Evolutionary conservation across 2,113 vertebrate genomes (phyloP).

Genomic region (Mirza zaza): DNA sequence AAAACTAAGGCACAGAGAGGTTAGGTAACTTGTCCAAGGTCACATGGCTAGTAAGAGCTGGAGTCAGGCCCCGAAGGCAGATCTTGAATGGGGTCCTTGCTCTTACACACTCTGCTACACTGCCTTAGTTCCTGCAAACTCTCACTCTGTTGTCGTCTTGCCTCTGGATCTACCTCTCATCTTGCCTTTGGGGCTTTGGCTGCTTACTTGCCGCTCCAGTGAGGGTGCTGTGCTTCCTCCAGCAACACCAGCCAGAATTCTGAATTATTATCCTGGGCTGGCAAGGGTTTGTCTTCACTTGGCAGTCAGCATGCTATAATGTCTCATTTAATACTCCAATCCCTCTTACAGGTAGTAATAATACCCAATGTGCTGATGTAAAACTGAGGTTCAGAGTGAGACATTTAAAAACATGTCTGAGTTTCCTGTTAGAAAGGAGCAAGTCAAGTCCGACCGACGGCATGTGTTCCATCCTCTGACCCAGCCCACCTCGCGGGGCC

Average conservation of each 20-base stretch:
- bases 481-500: too few relatives aligned
- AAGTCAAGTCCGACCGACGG: background rate
- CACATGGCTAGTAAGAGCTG: background rate
- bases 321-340: background rate
- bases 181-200: background rate
- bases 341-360: background rate
- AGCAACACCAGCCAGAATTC: background rate
- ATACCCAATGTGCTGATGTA: background rate
- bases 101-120: accelerated
- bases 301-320: background rate
- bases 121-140: background rate
- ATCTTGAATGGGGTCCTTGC: background rate
- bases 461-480: background rate
- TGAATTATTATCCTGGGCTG: background rate
- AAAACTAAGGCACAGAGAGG: background rate
- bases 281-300: background rate
- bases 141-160: background rate
- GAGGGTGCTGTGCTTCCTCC: background rate
- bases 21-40: background rate
- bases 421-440: background rate
- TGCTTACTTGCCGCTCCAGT: background rate
- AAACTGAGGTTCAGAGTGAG: conserved; percentile 17
- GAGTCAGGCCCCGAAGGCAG: background rate
- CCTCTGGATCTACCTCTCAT: background rate
- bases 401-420: background rate